Evolutionary conservation across 2,113 vertebrate species (phyloP).

Genomic region (Myotis yumanensis): DNA sequence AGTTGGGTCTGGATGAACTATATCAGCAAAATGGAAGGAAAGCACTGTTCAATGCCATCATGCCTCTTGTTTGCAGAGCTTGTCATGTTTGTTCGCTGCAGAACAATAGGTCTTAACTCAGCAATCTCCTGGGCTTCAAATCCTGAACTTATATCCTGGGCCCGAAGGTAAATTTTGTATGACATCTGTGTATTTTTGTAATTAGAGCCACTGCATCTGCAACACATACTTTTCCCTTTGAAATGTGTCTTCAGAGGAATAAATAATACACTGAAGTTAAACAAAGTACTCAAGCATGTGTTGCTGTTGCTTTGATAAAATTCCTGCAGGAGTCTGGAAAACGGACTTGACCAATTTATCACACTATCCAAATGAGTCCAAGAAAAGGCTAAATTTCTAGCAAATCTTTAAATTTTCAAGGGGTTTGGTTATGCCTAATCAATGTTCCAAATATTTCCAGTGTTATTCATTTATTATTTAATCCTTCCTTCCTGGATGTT

Average conservation of each 20-base stretch:
- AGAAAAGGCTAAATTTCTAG: background rate
- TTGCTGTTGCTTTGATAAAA: constrained; percentile 12
- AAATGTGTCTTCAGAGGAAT: constrained; percentile 60
- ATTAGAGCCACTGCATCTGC: constrained; percentile 41
- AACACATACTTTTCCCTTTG: constrained; percentile 45
- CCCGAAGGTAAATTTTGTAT: constrained; percentile 53
- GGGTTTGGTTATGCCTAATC: background rate
- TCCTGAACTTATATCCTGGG: constrained; percentile 45
- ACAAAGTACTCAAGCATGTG: background rate
- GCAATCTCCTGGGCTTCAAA: constrained; percentile 5
- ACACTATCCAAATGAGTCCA: background rate
- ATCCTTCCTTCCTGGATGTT: background rate
- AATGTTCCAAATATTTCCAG: background rate
- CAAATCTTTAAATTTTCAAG: constrained; percentile 22
- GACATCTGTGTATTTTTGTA: constrained; percentile 59
- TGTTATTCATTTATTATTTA: background rate
- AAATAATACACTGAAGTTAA: constrained; percentile 48
- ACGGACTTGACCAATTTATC: background rate
- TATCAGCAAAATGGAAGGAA: background rate
- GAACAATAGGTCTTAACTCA: constrained; percentile 28
- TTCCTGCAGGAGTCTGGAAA: constrained; percentile 33
- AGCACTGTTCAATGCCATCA: background rate
- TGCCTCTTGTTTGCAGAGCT: background rate
- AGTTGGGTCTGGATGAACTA: background rate
- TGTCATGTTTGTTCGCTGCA: background rate